Conservation (phyloP, 2,113 vertebrate species). For the Calonectris borealis region DNA sequence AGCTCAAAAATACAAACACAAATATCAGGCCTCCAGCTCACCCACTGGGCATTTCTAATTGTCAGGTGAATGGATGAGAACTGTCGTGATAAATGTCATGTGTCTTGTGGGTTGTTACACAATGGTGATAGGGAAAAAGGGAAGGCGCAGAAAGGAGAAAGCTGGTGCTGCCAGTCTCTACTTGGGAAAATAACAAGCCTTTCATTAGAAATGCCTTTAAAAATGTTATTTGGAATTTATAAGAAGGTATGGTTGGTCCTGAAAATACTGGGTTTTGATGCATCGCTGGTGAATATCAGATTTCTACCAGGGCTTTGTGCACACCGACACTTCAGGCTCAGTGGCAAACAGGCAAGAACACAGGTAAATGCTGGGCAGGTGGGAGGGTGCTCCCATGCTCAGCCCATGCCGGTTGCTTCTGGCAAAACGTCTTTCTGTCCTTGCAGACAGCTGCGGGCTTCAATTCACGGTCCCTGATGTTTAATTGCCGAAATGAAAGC, state of each 20-base stretch:
- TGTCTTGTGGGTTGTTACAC: slow-evolving; percentile 51
- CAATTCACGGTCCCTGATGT: not conserved
- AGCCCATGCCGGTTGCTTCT: rapidly evolving
- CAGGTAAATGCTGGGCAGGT: not conserved
- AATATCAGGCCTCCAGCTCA: slow-evolving; percentile 54
- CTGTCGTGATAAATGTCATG: slow-evolving; percentile 78
- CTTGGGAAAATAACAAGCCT: not conserved
- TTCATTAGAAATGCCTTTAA: not conserved
- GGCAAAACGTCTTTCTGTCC: not conserved
- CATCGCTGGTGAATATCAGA: not conserved
- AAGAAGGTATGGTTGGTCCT: not conserved
- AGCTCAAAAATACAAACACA: slow-evolving; percentile 50
- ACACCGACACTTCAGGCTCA: rapidly evolving
- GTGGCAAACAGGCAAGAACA: not conserved
- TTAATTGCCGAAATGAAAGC: not conserved
- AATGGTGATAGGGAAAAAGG: not conserved
- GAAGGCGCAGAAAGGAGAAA: not conserved
- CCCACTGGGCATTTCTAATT: slow-evolving; percentile 67
- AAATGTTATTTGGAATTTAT: not conserved
- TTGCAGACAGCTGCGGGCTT: not conserved
- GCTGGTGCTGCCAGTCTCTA: not conserved
- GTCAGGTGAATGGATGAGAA: slow-evolving; percentile 71
- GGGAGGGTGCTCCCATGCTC: not conserved
- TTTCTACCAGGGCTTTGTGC: not conserved
- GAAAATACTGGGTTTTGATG: not conserved